These are phyloP conservation scores for Pachliopta kotzebuea DNA, from an alignment of 2,888 invertebrate species.

Conservation along the genomic window DNA sequence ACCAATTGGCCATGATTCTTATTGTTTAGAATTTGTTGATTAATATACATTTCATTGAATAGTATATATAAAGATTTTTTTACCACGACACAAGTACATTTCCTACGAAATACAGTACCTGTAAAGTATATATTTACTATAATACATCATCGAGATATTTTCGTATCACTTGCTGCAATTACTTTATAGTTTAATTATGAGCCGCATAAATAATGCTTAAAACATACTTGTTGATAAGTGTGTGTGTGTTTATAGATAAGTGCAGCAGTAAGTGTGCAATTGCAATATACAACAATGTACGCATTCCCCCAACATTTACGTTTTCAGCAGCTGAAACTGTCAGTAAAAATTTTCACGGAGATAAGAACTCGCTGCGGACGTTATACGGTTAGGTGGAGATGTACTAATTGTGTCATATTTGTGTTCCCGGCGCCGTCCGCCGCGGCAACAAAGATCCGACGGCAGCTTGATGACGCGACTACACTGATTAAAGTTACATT, in stretches of 20 bases:
- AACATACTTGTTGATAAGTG: too few relatives aligned
- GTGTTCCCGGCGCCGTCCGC: background rate
- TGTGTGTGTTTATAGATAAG: too few relatives aligned
- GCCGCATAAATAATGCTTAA: too few relatives aligned
- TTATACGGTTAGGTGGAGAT: constrained; percentile 30
- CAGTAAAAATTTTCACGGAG: constrained; percentile 49
- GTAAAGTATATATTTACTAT: too few relatives aligned
- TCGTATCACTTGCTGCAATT: too few relatives aligned
- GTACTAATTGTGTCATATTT: constrained; percentile 22
- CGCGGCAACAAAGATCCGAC: constrained; percentile 21
- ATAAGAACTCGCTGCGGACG: constrained; percentile 38
- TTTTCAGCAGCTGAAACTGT: constrained; percentile 49
- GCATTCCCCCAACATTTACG: constrained; percentile 47
- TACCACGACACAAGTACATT: too few relatives aligned
- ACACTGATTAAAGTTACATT: constrained; percentile 20
- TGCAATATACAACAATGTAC: constrained; percentile 40
- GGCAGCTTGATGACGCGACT: constrained; percentile 11
- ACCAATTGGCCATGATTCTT: too few relatives aligned
- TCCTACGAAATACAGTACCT: too few relatives aligned
- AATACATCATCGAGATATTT: too few relatives aligned
- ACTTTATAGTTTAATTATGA: too few relatives aligned
- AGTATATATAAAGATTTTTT: background rate
- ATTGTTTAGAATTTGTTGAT: too few relatives aligned
- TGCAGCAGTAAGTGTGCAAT: too few relatives aligned
- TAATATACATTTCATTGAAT: constrained; percentile 3